phyloP scores from a whole-genome alignment of 2,888 invertebrate species.

The Catocala fraxini region DNA sequence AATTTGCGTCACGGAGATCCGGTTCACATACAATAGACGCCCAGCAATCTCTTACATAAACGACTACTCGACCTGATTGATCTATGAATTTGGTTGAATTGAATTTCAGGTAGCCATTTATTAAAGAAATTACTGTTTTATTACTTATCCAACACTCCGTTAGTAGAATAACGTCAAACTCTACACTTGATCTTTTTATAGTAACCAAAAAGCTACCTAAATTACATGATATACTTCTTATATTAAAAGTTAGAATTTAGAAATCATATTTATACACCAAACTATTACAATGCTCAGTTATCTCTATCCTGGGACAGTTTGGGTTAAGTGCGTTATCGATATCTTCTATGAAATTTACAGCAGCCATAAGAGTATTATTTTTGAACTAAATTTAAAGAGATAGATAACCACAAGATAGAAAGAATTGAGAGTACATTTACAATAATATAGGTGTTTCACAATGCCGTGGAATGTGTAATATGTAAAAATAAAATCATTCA shows the following conservation, averaged over 20 bases:
- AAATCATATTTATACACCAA: neutral
- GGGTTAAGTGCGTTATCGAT: neutral
- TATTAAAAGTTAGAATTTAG: constrained; percentile 3
- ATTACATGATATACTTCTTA: constrained; percentile 11
- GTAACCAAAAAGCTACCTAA: constrained; percentile 3
- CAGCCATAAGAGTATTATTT: neutral
- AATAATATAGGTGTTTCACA: too few relatives aligned
- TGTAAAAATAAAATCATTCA: too few relatives aligned
- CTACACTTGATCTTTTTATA: neutral
- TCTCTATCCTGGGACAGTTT: neutral
- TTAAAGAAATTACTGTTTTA: neutral
- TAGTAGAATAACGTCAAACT: constrained; percentile 3
- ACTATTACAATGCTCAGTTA: neutral
- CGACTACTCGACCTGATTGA: neutral
- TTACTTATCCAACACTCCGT: constrained; percentile 9
- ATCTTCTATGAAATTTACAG: neutral
- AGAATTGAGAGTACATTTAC: too few relatives aligned
- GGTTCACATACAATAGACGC: neutral
- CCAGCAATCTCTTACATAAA: neutral
- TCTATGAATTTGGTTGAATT: too few relatives aligned
- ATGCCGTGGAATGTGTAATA: too few relatives aligned
- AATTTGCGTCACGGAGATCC: neutral
- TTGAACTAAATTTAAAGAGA: too few relatives aligned
- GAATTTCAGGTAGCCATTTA: neutral
- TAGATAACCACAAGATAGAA: too few relatives aligned